Evolutionary conservation across 1,140 invertebrate species (phyloP), one percentile per base, ranked within the genome.

Genomic region (Drosophila micromelanica): DNA sequence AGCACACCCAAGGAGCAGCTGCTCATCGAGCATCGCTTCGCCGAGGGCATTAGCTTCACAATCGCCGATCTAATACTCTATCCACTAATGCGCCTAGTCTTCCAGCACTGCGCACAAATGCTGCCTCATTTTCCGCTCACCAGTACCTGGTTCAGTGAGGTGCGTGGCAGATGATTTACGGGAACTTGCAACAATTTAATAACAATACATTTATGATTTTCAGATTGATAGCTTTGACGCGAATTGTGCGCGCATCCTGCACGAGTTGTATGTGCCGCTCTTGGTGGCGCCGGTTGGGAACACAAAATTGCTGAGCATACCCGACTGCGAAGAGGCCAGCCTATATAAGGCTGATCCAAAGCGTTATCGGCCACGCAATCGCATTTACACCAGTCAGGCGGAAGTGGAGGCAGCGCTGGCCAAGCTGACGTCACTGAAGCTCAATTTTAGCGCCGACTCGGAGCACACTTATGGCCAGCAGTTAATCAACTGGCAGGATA

Each of bases 31-130:
- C 97, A 98, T 91, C 92, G 93, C 32, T 98, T 95, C 93, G 96
- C 96, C 6, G 97, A 98, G 93, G 97, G 97, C 2, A 94, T 95
- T 2, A 94, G 94, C 70, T 94, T 98, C 71, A 97, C 97, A 5
- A 92, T 98, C 63, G 95, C 97, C 30, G 98, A 98, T 93, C 86
- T 98, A 42, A 94, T 98, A 43, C 93, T 98, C 65, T 95, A 96
- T 91, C 95, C 96, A 2, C 95, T 95, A 75, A 93, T 96, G 52
- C 93, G 95, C 77, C 93, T 96, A 56, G 92, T 96, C n/a, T 92
- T 96, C 59, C 92, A 94, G 77, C 91, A 92, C 30, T 91, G 92
- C 32, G 73, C 91, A 1, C 90, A 81, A 17, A 93, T 96, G 76
- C 60, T 93, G 72, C 73, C 93, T 12, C 74, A 94, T 59, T 91